Percentiles rank a stretch among this genome's conserved stretches.
Conservation (phyloP, 1,140 invertebrate species). For the Paraescarpia echinospica region DNA sequence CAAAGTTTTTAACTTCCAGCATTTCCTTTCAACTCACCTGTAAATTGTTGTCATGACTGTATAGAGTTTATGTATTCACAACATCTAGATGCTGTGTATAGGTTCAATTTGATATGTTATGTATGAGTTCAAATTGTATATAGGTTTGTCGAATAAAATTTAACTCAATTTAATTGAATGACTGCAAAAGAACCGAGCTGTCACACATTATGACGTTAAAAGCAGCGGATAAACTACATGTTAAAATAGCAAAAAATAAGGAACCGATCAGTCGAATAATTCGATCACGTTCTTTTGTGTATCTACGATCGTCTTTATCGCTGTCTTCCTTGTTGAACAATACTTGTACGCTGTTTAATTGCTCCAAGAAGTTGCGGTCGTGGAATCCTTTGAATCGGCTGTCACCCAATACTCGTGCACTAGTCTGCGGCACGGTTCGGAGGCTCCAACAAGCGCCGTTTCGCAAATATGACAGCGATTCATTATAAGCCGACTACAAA, state of each 20-base stretch:
- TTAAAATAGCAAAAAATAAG: not conserved
- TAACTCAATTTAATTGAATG: not conserved
- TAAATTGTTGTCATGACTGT: no score
- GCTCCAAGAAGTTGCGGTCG: not conserved
- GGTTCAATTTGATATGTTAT: no score
- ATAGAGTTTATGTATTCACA: no score
- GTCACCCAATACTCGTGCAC: not conserved
- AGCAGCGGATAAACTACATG: not conserved
- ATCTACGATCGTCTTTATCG: not conserved
- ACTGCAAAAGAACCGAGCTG: not conserved
- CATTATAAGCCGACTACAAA: not conserved
- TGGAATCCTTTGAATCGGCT: not conserved
- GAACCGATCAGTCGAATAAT: not conserved
- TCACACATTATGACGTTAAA: not conserved
- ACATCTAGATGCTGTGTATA: no score
- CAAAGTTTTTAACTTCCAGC: no score
- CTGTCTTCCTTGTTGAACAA: not conserved
- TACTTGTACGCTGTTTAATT: not conserved
- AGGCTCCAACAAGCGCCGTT: not conserved
- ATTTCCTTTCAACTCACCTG: no score
- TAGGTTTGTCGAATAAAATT: no score
- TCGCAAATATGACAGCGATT: constrained; percentile 5
- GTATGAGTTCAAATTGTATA: no score
- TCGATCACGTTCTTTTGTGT: not conserved
- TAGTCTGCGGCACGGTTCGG: not conserved